A percentile compares a stretch with the other conserved stretches of the same genome.
These are phyloP conservation scores for Willowsia nigromaculata DNA, from an alignment of 2,888 invertebrate genomes.

Conservation along the genomic window DNA sequence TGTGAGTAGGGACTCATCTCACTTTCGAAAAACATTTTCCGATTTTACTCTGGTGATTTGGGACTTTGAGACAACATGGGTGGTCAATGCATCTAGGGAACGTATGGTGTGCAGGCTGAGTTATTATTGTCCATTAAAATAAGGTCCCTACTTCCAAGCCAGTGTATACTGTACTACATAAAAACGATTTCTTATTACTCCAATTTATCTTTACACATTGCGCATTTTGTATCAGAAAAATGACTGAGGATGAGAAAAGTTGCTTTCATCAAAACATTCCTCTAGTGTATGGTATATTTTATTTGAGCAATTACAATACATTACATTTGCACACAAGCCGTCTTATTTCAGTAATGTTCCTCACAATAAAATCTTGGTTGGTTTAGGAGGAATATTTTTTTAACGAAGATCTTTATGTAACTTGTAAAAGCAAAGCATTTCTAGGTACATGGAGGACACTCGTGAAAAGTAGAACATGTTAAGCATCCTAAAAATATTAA, in stretches of 20 bases:
- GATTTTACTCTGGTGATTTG: background rate
- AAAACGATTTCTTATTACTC: background rate
- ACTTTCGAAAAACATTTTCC: background rate
- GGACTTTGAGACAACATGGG: background rate
- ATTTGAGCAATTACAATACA: slow-evolving; percentile 60
- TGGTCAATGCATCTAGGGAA: background rate
- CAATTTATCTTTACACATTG: background rate
- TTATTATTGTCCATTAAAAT: background rate
- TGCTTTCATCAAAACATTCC: slow-evolving; percentile 25
- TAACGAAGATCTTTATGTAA: too few relatives aligned
- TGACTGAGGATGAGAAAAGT: background rate
- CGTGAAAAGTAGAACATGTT: slow-evolving; percentile 50
- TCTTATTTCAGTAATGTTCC: background rate
- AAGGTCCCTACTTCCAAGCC: slow-evolving; percentile 10
- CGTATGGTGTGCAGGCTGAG: background rate
- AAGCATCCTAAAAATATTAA: slow-evolving; percentile 47
- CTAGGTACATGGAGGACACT: slow-evolving; percentile 31
- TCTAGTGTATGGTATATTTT: slow-evolving; percentile 37
- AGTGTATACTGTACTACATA: background rate
- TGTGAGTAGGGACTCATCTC: background rate
- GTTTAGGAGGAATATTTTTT: too few relatives aligned
- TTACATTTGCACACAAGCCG: slow-evolving; percentile 48
- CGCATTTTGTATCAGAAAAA: background rate
- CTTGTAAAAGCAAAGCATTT: too few relatives aligned
- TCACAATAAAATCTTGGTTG: background rate